Base-by-base conservation (phyloP, 2,113 vertebrate species). In the Pteronura brasiliensis region DNA sequence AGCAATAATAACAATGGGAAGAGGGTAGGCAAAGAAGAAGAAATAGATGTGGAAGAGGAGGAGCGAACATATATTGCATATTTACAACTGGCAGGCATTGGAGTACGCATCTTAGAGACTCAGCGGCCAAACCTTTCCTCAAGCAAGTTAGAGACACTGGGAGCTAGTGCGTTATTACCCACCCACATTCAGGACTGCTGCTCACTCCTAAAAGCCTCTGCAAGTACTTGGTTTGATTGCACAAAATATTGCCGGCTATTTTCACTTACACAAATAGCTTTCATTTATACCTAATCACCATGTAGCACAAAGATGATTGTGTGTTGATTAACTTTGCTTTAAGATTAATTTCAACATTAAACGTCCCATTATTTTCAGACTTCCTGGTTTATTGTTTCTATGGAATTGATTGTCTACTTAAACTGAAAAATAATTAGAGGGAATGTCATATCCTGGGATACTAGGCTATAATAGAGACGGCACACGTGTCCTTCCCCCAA, bases 301-400 rank as follows among this genome's bases (percentile, higher is more conserved):
- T 79, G 80, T 92, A 94, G 87, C 95, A 85, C 96, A 85, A 95
- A 95, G 95, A 97, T 95, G 94, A 97, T 94, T 96, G 92, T 81
- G 65, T 92, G 95, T 82, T 98, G 92, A 97, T 97, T 95, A 97
- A 96, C 97, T 97, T 95, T 93, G 74, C 95, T 85, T 97, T 95
- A 97, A 97, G 97, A 97, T 95, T 92, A 93, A 97, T 97, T 90
- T 95, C 90, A 72, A 86, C 94, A 89, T 88, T 96, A 94, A 91
- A 97, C 85, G 93, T 67, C 65, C 74, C 79, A 47, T 87, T 92
- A 96, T 93, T 97, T 93, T 94, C 81, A 97, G 79, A 27, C 76
- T 90, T 88, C 93, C 77, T 90, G 18, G 55, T 90, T 93, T 95
- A 95, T 92, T 88, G 81, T 96, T 85, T 90, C 42, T 92, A 72